A percentile compares a stretch with the other conserved stretches of the same genome.
These are phyloP conservation scores for Mesochorus sp. DNA, from an alignment of 2,888 invertebrate species.

Conservation along the genomic window DNA sequence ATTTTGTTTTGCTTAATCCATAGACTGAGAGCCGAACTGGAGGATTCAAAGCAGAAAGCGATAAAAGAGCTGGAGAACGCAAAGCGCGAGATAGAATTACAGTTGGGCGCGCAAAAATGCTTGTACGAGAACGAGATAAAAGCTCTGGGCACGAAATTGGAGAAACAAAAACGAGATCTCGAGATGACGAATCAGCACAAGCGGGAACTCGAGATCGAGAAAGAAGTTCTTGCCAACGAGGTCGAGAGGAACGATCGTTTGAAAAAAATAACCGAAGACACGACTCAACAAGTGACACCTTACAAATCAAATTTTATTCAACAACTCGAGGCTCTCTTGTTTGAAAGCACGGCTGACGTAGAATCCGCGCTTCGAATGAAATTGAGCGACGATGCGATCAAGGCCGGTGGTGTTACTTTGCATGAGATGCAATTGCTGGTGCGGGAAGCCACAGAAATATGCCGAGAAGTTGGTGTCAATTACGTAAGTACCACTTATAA, in stretches of 20 bases:
- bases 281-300: conserved; percentile 78
- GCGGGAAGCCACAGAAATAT: conserved; percentile 80
- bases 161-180: conserved; percentile 78
- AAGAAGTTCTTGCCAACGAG: conserved; percentile 79
- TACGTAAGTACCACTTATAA: conserved; percentile 74
- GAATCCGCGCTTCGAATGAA: conserved; percentile 75
- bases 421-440: conserved; percentile 80
- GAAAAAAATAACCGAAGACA: conserved; percentile 81
- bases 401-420: conserved; percentile 76
- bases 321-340: conserved; percentile 83
- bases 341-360: conserved; percentile 75
- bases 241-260: conserved; percentile 82
- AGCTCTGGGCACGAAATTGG: conserved; percentile 75
- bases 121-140: conserved; percentile 78
- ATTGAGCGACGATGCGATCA: conserved; percentile 73
- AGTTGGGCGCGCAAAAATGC: conserved; percentile 76
- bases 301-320: conserved; percentile 83
- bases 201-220: conserved; percentile 77
- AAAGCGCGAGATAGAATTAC: conserved; percentile 76
- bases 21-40: conserved; percentile 78
- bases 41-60: conserved; percentile 79
- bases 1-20: not conserved
- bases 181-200: conserved; percentile 76
- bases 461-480: conserved; percentile 77
- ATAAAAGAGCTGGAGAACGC: conserved; percentile 79